Evolutionary conservation across 2,797 vertebrate species (phyloP), one percentile per base, ranked within the genome.

Genomic region (Rhyacichthys aspro): DNA sequence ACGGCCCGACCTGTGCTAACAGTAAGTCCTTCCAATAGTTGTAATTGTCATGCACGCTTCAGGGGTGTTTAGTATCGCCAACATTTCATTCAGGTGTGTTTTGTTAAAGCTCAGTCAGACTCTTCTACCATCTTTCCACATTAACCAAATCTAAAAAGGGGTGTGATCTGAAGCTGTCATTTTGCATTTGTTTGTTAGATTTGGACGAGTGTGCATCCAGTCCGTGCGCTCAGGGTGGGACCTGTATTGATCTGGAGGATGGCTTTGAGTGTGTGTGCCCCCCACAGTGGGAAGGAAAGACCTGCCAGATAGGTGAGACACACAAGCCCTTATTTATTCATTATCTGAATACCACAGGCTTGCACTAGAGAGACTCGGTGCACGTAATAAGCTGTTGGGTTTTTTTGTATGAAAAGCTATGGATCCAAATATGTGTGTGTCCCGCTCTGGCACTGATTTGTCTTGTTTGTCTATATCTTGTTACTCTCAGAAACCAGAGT

Each of bases 231-330:
- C 94, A 97, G 0, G 95, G 94, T 42, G 96, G 96, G 12, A 95
- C 93, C 69, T 98, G 96, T 77, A 92, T 94, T 79, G 95, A 98
- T 78, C 86, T 95, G 68, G 88, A 95, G 8, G 93, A 95, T 8
- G 93, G 93, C 8, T 98, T 96, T 90, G 95, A 88, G 82, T 98
- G 96, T 44, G 59, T 83, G 78, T 98, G 96, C 73, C 94, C 95
- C 2, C 85, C 93, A 19, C 94, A 97, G 82, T 98, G 96, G 96
- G 94, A 91, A 28, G 96, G 96, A 56, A 97, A 95, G 87, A 96
- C 95, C 0, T 98, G 96, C 76, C 94, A 95, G 74, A 89, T 98
- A 63, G 96, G 96, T 97, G 87, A 92, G 94, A 49, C 8, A n/a
- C 23, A 7, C 23, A 43, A 43, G 11, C 10, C 32, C 18, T 53